These are phyloP conservation scores for Megalurothrips usitatus DNA, from an alignment of 2,888 invertebrate genomes.

Conservation along the genomic window DNA sequence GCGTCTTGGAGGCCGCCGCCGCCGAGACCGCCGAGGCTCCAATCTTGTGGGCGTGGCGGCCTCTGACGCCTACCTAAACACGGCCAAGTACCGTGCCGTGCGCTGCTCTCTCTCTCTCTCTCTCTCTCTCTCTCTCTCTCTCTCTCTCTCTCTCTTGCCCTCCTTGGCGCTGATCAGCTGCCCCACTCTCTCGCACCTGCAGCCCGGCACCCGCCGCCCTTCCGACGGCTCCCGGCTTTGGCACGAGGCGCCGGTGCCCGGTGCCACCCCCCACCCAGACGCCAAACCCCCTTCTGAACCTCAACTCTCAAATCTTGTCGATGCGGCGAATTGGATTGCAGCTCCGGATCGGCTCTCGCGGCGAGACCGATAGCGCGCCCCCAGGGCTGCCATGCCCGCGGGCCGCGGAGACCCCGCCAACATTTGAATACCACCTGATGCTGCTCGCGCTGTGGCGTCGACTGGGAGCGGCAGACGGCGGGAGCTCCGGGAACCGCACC, in stretches of 20 bases:
- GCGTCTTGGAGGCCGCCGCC: too few relatives aligned
- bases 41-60: constrained; percentile 7
- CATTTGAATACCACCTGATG: constrained; percentile 11
- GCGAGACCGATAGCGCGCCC: background rate
- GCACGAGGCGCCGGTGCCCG: background rate
- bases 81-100: too few relatives aligned
- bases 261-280: background rate
- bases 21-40: background rate
- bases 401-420: background rate
- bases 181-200: background rate
- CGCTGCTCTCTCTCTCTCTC: constrained; percentile 5
- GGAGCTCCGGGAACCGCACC: too few relatives aligned
- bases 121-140: constrained; percentile 18
- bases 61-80: too few relatives aligned
- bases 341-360: background rate
- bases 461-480: too few relatives aligned
- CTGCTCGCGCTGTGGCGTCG: background rate
- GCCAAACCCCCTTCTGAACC: background rate
- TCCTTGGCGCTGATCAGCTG: background rate
- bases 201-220: background rate
- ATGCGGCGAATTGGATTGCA: background rate
- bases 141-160: constrained; percentile 14
- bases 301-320: constrained; percentile 12
- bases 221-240: background rate
- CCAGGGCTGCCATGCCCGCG: background rate